Conservation (phyloP, 2,113 vertebrate species). For the Abramis brama region DNA sequence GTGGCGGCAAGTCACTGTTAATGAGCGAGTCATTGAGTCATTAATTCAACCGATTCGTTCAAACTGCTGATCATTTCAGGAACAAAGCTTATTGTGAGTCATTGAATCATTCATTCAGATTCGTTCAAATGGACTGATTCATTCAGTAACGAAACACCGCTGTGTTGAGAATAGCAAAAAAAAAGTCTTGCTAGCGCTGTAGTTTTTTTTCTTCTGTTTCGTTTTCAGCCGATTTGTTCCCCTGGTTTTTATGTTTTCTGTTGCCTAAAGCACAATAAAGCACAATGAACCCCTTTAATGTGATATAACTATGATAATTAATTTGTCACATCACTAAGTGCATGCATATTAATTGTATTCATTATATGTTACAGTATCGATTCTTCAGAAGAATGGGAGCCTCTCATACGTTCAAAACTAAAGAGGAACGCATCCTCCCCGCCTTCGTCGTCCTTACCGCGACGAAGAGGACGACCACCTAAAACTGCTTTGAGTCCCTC, state of each 20-base stretch:
- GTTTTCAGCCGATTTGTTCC: not conserved
- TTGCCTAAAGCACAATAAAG: not conserved
- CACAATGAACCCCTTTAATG: not conserved
- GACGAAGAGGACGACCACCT: conserved; percentile 2
- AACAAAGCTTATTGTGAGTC: no score
- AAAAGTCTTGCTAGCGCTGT: not conserved
- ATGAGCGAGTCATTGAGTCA: no score
- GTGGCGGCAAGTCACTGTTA: no score
- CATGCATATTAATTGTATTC: not conserved
- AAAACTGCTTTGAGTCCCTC: not conserved
- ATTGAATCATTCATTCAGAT: no score
- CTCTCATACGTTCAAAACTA: not conserved
- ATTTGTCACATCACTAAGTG: not conserved
- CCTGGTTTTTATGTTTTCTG: not conserved
- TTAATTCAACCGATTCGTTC: no score
- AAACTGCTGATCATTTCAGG: no score
- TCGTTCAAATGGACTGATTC: no score
- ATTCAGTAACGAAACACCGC: no score
- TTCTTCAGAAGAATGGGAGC: conserved; percentile 37
- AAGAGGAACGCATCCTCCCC: not conserved
- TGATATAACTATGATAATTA: not conserved
- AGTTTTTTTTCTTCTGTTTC: not conserved
- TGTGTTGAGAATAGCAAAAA: no score
- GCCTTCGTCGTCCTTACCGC: not conserved
- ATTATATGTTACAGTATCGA: conserved; percentile 29